These are phyloP conservation scores for Drosophila nebulosa DNA, from an alignment of 1,140 invertebrate genomes.

Conservation along the genomic window DNA sequence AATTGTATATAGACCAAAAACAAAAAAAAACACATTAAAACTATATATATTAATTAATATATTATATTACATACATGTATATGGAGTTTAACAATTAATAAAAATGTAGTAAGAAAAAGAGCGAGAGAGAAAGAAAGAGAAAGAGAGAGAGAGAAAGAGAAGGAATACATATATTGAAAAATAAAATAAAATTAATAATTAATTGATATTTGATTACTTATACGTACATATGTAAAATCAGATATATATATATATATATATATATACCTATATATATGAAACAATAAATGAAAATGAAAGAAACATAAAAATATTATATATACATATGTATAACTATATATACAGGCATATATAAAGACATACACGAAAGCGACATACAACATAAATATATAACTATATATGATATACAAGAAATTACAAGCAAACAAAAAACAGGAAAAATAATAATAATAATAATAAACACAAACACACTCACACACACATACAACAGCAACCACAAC, in stretches of 20 bases:
- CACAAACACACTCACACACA: slow-evolving; percentile 42
- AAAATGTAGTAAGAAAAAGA: too few relatives aligned
- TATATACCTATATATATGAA: slow-evolving; percentile 11
- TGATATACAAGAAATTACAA: slow-evolving; percentile 32
- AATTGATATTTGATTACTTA: too few relatives aligned
- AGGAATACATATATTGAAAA: too few relatives aligned
- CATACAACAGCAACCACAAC: slow-evolving; percentile 15
- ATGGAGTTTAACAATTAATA: too few relatives aligned
- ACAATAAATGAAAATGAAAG: slow-evolving; percentile 10
- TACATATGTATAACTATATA: slow-evolving; percentile 16
- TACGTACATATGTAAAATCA: too few relatives aligned
- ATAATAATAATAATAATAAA: slow-evolving; percentile 42
- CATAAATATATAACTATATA: slow-evolving; percentile 22
- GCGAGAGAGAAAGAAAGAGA: too few relatives aligned
- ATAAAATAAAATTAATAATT: too few relatives aligned
- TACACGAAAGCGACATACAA: slow-evolving; percentile 8
- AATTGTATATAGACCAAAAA: too few relatives aligned
- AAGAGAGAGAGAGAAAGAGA: too few relatives aligned
- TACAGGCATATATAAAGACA: slow-evolving; percentile 28
- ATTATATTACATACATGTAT: too few relatives aligned
- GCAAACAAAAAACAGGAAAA: slow-evolving; percentile 29
- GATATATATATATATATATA: slow-evolving; percentile 29
- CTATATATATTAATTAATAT: too few relatives aligned
- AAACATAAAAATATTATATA: slow-evolving; percentile 40
- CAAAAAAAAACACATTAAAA: too few relatives aligned